A percentile compares a stretch with the other conserved stretches of the same genome.
Conservation (phyloP, 2,113 vertebrate species). For the Ageneiosus marmoratus region DNA sequence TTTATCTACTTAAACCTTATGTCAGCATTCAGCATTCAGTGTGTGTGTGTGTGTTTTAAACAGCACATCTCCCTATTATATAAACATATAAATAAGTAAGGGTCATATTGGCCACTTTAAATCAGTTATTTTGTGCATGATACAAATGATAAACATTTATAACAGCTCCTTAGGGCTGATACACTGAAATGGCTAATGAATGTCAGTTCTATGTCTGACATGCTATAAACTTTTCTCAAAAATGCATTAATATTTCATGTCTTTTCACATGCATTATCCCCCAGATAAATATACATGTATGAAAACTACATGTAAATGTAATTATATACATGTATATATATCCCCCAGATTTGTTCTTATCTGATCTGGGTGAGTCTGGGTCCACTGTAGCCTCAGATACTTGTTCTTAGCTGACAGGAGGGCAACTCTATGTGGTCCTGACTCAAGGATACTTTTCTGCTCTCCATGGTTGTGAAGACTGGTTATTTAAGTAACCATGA, state of each 20-base stretch:
- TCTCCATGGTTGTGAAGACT: neutral
- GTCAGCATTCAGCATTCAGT: slow-evolving; percentile 34
- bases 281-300: neutral
- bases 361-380: neutral
- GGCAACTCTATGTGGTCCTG: neutral
- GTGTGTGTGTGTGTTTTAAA: slow-evolving; percentile 9
- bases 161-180: neutral
- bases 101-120: neutral
- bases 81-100: neutral
- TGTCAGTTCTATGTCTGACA: neutral
- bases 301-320: neutral
- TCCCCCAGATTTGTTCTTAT: too few species aligned
- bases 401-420: neutral
- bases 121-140: neutral
- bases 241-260: neutral
- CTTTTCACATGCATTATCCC: neutral
- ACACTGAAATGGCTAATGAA: neutral
- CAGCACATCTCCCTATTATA: neutral
- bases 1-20: slow-evolving; percentile 49
- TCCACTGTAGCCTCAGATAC: neutral
- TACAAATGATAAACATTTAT: neutral
- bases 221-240: neutral
- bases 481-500: neutral
- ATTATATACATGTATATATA: too few species aligned
- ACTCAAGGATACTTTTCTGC: neutral